These are phyloP conservation scores for Eubasilissa splendida DNA, from an alignment of 2,888 invertebrate genomes.

Conservation along the genomic window DNA sequence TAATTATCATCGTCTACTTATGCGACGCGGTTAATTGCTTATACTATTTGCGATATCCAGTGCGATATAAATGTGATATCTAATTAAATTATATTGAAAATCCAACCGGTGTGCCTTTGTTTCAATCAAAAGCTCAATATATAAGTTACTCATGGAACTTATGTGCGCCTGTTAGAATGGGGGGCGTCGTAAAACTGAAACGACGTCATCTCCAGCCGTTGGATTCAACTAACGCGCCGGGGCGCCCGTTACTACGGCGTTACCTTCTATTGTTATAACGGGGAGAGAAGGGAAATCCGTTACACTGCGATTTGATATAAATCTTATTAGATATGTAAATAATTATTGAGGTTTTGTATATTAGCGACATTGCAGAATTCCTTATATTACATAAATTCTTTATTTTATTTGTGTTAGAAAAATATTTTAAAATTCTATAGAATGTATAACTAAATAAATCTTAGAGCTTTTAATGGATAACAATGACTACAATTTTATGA, in stretches of 20 bases:
- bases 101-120: slow-evolving; percentile 46
- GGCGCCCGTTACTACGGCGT: slow-evolving; percentile 50
- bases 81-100: slow-evolving; percentile 34
- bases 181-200: slow-evolving; percentile 59
- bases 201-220: slow-evolving; percentile 59
- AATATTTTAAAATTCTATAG: too few relatives aligned
- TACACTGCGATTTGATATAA: slow-evolving; percentile 36
- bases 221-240: slow-evolving; percentile 59
- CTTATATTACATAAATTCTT: background rate
- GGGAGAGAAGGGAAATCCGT: slow-evolving; percentile 51
- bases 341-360: background rate
- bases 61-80: slow-evolving; percentile 14
- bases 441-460: too few relatives aligned
- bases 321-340: slow-evolving; percentile 31
- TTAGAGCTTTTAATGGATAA: too few relatives aligned
- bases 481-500: too few relatives aligned
- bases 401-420: too few relatives aligned
- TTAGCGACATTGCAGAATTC: too few relatives aligned
- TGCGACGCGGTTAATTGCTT: background rate
- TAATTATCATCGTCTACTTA: slow-evolving; percentile 13
- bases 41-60: slow-evolving; percentile 28
- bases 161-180: slow-evolving; percentile 45
- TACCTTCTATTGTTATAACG: slow-evolving; percentile 55
- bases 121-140: slow-evolving; percentile 49
- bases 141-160: slow-evolving; percentile 40